Evolutionary conservation across 92 coral and sea anemone genomes (phyloP).

Genomic region (Epizoanthus stellaris): DNA sequence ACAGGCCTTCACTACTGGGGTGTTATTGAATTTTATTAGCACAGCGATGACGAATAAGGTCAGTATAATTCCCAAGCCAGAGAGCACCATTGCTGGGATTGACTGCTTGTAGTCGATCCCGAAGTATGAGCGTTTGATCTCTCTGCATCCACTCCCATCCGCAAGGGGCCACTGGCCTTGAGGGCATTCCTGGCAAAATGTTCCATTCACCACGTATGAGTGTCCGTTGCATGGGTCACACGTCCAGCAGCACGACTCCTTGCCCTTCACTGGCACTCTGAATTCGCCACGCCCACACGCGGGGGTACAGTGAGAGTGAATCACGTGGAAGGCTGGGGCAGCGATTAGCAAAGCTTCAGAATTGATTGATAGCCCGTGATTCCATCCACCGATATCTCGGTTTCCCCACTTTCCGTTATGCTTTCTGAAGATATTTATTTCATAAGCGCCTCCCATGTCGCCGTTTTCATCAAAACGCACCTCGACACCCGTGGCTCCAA

Average conservation of each 20-base stretch:
- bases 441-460: slow-evolving; percentile 85
- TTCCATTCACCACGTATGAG: slow-evolving; percentile 71
- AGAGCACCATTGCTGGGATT: slow-evolving; percentile 76
- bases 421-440: slow-evolving; percentile 70
- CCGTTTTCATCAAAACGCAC: slow-evolving; percentile 81
- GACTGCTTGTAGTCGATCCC: slow-evolving; percentile 71
- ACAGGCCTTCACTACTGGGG: slow-evolving; percentile 95
- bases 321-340: slow-evolving; percentile 19
- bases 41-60: slow-evolving; percentile 77
- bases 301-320: slow-evolving; percentile 78
- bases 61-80: slow-evolving; percentile 74
- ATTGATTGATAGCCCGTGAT: slow-evolving; percentile 54
- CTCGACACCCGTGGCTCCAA: slow-evolving; percentile 73
- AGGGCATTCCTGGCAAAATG: slow-evolving; percentile 78
- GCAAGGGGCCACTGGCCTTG: slow-evolving; percentile 81
- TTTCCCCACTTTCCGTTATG: slow-evolving; percentile 55
- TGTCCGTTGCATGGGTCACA: slow-evolving; percentile 82
- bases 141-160: slow-evolving; percentile 66
- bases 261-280: slow-evolving; percentile 74
- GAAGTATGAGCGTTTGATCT: slow-evolving; percentile 70
- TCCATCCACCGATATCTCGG: slow-evolving; percentile 82
- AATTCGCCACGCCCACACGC: slow-evolving; percentile 75
- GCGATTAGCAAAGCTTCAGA: neutral
- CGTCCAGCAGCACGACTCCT: slow-evolving; percentile 87
- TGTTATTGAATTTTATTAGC: slow-evolving; percentile 76